Evolutionary conservation across 1,140 invertebrate species (phyloP).

Genomic region (Zaprionus ornatus): DNA sequence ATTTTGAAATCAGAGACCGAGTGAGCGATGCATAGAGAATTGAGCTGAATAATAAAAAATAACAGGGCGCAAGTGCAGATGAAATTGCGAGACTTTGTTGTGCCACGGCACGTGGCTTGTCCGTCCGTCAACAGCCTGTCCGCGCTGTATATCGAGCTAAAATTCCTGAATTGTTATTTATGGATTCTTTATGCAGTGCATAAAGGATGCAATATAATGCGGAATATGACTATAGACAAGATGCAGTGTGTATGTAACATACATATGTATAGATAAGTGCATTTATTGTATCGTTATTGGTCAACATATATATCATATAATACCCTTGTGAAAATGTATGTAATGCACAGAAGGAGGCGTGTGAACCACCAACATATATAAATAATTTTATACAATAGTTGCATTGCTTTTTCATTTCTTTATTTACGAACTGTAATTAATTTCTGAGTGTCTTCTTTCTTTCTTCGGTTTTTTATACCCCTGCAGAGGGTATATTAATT

Average conservation of each 20-base stretch:
- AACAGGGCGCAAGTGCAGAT: not conserved
- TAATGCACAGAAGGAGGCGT: too few species aligned
- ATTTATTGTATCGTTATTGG: too few species aligned
- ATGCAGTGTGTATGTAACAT: not conserved
- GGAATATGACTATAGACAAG: not conserved
- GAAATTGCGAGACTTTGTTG: not conserved
- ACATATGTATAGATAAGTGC: not conserved
- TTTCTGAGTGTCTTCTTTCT: too few species aligned
- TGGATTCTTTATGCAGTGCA: constrained; percentile 3
- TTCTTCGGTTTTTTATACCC: too few species aligned
- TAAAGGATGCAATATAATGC: not conserved
- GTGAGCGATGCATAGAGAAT: not conserved
- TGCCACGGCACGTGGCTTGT: constrained; percentile 11
- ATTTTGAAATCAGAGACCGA: not conserved
- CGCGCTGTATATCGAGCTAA: not conserved
- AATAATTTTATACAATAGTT: too few species aligned
- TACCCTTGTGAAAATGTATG: too few species aligned
- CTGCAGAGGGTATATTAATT: too few species aligned
- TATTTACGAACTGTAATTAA: too few species aligned
- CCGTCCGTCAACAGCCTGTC: not conserved
- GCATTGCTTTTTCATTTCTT: too few species aligned
- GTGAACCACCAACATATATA: too few species aligned
- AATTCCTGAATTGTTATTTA: constrained; percentile 29
- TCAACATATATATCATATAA: too few species aligned
- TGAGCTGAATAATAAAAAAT: constrained; percentile 8